A percentile compares a stretch with the other conserved stretches of the same genome.
Evolutionary conservation across 2,113 vertebrate genomes (phyloP).

Genomic region (Petrocephalus microphthalmus): DNA sequence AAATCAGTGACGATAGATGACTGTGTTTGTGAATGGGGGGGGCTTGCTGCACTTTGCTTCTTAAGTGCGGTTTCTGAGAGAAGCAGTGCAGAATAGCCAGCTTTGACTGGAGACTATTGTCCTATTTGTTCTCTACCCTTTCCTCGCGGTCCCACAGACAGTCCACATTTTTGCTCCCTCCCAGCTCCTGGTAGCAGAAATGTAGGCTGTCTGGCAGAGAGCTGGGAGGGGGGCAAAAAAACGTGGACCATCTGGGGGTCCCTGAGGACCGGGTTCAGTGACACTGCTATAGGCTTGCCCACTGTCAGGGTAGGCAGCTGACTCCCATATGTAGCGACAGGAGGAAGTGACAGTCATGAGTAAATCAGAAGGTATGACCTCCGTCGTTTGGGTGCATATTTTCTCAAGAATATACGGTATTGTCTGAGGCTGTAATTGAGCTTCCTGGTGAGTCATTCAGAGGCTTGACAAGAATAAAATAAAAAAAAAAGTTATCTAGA

Average conservation of each 20-base stretch:
- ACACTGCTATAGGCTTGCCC: background rate
- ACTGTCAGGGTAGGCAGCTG: background rate
- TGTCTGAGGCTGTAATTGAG: conserved; percentile 3
- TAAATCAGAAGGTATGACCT: conserved; percentile 22
- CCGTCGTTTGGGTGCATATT: conserved; percentile 5
- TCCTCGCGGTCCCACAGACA: background rate
- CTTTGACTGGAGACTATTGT: conserved; percentile 19
- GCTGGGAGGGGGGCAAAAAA: background rate
- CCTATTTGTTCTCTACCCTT: background rate
- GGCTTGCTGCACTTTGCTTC: conserved; percentile 40
- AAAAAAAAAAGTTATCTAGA: conserved; percentile 24
- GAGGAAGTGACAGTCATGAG: conserved; percentile 4
- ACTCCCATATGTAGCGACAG: background rate
- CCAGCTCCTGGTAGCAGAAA: background rate
- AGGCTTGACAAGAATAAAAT: conserved; percentile 21
- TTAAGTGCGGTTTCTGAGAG: conserved; percentile 41
- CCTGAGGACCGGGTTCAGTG: background rate
- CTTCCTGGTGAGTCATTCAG: conserved; percentile 26
- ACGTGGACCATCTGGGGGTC: background rate
- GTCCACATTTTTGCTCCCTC: background rate
- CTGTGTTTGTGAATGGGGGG: conserved; percentile 33
- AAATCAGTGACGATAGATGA: conserved; percentile 49
- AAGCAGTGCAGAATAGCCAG: conserved; percentile 20
- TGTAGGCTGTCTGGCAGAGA: background rate
- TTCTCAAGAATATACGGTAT: conserved; percentile 22